These are phyloP conservation scores for Hydrophis major DNA, from an alignment of 2,797 vertebrate genomes.

Conservation along the genomic window DNA sequence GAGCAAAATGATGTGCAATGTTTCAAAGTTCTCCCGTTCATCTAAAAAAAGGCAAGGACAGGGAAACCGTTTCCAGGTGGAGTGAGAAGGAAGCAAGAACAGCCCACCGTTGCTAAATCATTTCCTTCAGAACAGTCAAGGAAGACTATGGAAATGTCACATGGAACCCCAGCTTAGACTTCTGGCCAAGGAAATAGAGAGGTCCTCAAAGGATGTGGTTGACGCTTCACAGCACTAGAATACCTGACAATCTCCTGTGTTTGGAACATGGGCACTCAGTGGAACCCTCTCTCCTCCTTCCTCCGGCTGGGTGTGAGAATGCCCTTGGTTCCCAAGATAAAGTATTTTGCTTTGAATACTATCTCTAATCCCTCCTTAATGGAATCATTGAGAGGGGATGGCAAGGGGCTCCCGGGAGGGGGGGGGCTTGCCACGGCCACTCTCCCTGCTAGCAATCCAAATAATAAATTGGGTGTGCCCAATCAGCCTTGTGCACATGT, in stretches of 20 bases:
- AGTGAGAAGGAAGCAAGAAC: neutral
- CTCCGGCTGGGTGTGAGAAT: too few relatives aligned
- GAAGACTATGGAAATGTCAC: neutral
- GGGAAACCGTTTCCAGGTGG: neutral
- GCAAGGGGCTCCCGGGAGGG: neutral
- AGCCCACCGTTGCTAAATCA: neutral
- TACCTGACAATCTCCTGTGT: too few relatives aligned
- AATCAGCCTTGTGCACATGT: neutral
- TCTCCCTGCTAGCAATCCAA: neutral
- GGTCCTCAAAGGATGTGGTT: neutral
- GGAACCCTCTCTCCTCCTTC: neutral
- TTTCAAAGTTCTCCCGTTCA: constrained; percentile 8
- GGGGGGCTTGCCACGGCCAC: neutral
- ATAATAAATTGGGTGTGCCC: neutral
- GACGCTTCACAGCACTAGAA: neutral
- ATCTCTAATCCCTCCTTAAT: too few relatives aligned
- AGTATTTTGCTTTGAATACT: too few relatives aligned
- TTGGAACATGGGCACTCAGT: too few relatives aligned
- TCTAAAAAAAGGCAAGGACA: constrained; percentile 54
- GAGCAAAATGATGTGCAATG: constrained; percentile 48
- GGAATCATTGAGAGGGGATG: neutral
- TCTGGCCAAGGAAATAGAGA: neutral
- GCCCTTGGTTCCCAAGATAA: too few relatives aligned
- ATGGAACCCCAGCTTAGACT: neutral
- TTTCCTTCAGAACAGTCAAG: neutral